Conservation (phyloP, 2,113 vertebrate species). For the Poeciliopsis occidentalis region DNA sequence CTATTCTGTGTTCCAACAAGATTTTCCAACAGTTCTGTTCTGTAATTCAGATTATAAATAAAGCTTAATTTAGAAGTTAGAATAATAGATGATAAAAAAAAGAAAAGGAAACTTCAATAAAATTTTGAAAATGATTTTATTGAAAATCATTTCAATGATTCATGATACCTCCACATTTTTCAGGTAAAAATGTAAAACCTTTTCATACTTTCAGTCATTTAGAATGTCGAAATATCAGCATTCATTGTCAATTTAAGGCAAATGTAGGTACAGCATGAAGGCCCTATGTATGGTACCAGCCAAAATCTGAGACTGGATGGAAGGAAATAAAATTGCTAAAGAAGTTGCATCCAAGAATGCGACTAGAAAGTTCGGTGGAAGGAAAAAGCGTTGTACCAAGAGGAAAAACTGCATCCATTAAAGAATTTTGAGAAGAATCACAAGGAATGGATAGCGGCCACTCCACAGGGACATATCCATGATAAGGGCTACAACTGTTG, state of each 20-base stretch:
- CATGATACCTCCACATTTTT: neutral
- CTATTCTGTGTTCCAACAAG: neutral
- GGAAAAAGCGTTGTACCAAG: neutral
- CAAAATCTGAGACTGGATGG: neutral
- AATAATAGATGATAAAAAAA: too few species aligned
- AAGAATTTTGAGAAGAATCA: neutral
- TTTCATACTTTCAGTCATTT: neutral
- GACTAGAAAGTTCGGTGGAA: neutral
- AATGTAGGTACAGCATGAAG: neutral
- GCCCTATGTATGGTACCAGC: neutral
- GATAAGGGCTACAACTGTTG: too few species aligned
- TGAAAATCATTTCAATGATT: too few species aligned
- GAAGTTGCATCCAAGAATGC: neutral
- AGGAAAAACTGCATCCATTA: neutral
- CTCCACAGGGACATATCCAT: neutral
- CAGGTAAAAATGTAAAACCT: neutral
- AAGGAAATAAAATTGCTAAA: neutral
- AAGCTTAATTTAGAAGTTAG: neutral
- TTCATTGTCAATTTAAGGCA: neutral
- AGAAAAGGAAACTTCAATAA: too few species aligned
- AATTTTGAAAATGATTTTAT: too few species aligned
- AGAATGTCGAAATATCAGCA: neutral
- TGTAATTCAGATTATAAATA: neutral
- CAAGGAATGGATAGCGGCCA: neutral
- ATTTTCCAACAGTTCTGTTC: neutral